Conservation (phyloP, 2,888 invertebrate genomes). For the Pomacea canaliculata region DNA sequence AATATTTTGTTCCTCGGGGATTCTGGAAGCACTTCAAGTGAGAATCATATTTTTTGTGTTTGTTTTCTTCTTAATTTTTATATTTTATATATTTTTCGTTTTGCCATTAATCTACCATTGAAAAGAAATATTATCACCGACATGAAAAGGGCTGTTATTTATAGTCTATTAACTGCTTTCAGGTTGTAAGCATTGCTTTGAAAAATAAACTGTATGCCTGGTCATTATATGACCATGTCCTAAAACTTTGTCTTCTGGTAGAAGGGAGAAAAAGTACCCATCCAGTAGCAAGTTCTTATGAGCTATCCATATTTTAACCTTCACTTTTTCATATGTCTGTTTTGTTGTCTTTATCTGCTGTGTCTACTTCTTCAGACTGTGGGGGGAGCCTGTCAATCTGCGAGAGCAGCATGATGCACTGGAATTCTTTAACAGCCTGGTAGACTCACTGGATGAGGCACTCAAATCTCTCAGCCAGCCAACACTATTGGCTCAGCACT, state of each 20-base stretch:
- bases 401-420: conserved; percentile 98
- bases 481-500: conserved; percentile 76
- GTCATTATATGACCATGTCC: too few species aligned
- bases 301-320: too few species aligned
- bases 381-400: conserved; percentile 96
- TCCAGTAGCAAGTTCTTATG: too few species aligned
- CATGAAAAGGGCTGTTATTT: too few species aligned
- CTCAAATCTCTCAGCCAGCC: conserved; percentile 88
- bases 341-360: neutral
- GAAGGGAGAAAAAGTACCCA: too few species aligned
- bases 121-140: neutral
- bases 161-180: too few species aligned
- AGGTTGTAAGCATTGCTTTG: too few species aligned
- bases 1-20: conserved; percentile 97
- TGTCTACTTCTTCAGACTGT: conserved; percentile 75
- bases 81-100: neutral
- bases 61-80: neutral
- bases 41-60: conserved; percentile 64
- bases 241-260: too few species aligned
- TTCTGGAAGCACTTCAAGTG: conserved; percentile 98
- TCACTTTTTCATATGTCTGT: too few species aligned
- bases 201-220: too few species aligned
- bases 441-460: conserved; percentile 96
- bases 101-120: neutral
- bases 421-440: conserved; percentile 97